A percentile compares a stretch with the other conserved stretches of the same genome.
These are phyloP conservation scores for Dasypus novemcinctus DNA, from an alignment of 2,113 vertebrate genomes.

Conservation along the genomic window DNA sequence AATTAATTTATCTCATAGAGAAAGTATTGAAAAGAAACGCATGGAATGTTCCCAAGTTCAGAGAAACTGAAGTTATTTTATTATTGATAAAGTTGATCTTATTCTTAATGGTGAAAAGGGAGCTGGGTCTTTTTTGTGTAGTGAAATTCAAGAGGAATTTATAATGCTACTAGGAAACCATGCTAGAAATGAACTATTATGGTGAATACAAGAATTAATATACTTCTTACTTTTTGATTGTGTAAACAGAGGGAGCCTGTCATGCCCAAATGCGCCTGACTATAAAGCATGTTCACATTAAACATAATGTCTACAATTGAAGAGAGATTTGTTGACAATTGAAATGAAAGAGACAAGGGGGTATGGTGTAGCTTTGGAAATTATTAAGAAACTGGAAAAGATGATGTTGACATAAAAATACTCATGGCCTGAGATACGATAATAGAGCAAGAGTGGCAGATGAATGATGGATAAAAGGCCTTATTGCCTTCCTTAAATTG, in stretches of 20 bases:
- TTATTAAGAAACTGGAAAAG: background rate
- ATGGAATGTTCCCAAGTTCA: background rate
- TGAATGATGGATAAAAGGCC: background rate
- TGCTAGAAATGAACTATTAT: background rate
- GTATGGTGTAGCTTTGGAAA: background rate
- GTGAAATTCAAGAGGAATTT: background rate
- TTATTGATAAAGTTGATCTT: background rate
- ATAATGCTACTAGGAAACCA: background rate
- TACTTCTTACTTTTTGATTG: background rate
- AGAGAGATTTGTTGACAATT: background rate
- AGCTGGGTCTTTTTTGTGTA: background rate
- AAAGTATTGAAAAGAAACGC: background rate
- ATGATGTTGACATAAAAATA: background rate
- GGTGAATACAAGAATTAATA: background rate
- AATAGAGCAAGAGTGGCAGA: background rate
- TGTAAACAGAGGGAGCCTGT: background rate
- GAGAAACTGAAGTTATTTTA: background rate
- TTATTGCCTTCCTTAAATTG: background rate
- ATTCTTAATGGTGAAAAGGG: background rate
- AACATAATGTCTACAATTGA: background rate
- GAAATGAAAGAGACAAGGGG: background rate
- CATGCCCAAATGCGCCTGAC: background rate
- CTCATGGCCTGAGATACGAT: background rate
- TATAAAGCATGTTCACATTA: background rate
- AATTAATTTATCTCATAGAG: background rate